phyloP scores from a whole-genome alignment of 2,888 invertebrate species.

The Ophioninae sp. region DNA sequence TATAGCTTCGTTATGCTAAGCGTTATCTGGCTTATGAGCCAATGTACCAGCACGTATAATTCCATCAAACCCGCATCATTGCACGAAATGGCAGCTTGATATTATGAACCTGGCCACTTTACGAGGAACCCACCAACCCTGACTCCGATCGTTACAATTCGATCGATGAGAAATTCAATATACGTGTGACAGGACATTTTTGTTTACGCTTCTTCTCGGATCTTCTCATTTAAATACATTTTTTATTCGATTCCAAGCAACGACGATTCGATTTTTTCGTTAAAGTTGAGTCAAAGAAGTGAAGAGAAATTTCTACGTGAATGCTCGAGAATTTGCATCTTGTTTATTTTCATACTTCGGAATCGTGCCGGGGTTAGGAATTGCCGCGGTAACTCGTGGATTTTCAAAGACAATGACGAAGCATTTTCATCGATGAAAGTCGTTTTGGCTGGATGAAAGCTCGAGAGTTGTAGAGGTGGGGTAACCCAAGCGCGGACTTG shows the following conservation, averaged over 20 bases:
- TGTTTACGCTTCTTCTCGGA: no score
- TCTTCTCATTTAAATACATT: no score
- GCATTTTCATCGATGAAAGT: conserved; percentile 36
- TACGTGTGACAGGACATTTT: no score
- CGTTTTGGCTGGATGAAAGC: neutral
- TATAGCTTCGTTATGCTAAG: conserved; percentile 6
- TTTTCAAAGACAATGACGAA: conserved; percentile 36
- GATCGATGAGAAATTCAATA: no score
- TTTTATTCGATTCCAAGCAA: no score
- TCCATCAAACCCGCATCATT: conserved; percentile 32
- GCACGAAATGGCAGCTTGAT: conserved; percentile 37
- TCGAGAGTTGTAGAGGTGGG: conserved; percentile 9
- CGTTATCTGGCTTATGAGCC: conserved; percentile 11
- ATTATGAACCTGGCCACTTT: conserved; percentile 23
- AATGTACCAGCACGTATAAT: conserved; percentile 5
- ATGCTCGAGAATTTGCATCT: no score
- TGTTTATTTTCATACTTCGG: neutral
- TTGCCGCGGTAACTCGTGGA: conserved; percentile 6
- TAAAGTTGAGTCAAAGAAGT: no score
- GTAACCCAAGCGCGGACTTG: conserved; percentile 19
- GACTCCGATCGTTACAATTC: no score
- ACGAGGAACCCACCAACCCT: neutral
- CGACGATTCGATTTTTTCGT: no score
- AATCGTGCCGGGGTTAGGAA: neutral
- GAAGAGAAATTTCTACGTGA: no score